These are phyloP conservation scores for Engystomops pustulosus DNA, from an alignment of 2,113 vertebrate genomes.

Conservation along the genomic window DNA sequence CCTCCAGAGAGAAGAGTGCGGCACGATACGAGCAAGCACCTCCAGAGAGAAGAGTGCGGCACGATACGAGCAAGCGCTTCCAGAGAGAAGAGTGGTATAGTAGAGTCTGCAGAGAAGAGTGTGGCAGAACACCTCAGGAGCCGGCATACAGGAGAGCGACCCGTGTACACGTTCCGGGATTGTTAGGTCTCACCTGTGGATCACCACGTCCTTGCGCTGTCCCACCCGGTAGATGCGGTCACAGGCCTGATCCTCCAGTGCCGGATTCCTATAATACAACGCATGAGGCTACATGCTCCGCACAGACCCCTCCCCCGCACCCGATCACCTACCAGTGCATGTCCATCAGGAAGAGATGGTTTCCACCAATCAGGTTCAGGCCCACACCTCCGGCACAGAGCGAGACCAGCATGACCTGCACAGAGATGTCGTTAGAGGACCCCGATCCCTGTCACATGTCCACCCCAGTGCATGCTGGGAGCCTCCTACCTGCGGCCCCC, in stretches of 20 bases:
- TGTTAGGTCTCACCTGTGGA: slow-evolving; percentile 91
- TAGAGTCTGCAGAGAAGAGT: background rate
- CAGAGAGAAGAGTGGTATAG: background rate
- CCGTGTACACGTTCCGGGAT: too few species aligned
- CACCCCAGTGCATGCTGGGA: background rate
- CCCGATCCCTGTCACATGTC: background rate
- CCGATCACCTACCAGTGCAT: slow-evolving; percentile 90
- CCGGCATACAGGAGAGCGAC: too few species aligned
- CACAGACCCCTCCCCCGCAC: too few species aligned
- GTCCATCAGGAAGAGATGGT: slow-evolving; percentile 95
- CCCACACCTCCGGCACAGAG: slow-evolving; percentile 93
- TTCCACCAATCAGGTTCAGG: slow-evolving; percentile 91
- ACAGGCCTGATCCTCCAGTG: slow-evolving; percentile 94
- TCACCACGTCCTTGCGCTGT: slow-evolving; percentile 86
- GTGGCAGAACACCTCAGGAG: too few species aligned
- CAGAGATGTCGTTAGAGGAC: background rate
- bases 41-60: too few species aligned
- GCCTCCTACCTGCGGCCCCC: slow-evolving; percentile 80
- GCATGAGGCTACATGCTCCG: background rate
- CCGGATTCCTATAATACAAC: slow-evolving; percentile 84
- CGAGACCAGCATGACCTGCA: slow-evolving; percentile 92
- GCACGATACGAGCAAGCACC: too few species aligned
- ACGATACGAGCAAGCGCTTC: too few species aligned
- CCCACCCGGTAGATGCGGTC: slow-evolving; percentile 95
- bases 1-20: too few species aligned